Percentiles rank a stretch among this genome's conserved stretches.
phyloP scores from a whole-genome alignment of 2,888 invertebrate genomes.

The Smittia aterrima region DNA sequence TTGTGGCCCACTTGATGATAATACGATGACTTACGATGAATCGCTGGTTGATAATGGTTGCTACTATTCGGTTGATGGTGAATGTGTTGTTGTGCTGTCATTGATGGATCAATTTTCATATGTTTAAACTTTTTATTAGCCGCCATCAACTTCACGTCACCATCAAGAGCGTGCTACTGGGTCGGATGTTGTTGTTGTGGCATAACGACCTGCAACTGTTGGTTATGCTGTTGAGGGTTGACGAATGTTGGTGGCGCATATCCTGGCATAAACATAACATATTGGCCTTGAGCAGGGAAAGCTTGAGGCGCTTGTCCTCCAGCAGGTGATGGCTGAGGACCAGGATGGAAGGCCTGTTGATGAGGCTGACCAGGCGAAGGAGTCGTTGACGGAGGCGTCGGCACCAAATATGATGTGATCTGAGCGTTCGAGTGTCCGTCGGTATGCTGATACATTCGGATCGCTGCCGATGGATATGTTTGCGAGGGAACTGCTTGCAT shows the following conservation, averaged over 20 bases:
- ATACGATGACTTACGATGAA: background rate
- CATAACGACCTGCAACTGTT: conserved; percentile 53
- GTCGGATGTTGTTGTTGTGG: conserved; percentile 45
- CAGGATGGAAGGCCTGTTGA: conserved; percentile 59
- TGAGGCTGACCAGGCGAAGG: conserved; percentile 59
- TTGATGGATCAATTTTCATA: conserved; percentile 37
- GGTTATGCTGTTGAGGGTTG: conserved; percentile 50
- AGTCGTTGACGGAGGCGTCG: conserved; percentile 59
- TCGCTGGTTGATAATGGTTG: background rate
- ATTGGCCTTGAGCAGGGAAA: conserved; percentile 25
- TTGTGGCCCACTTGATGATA: background rate
- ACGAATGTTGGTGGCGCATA: conserved; percentile 48
- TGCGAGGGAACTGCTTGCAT: conserved; percentile 57
- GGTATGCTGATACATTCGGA: conserved; percentile 48
- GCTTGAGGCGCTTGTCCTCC: conserved; percentile 20
- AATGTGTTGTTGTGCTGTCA: background rate
- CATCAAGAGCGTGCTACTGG: conserved; percentile 37
- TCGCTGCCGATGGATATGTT: conserved; percentile 55
- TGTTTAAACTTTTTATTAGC: conserved; percentile 39
- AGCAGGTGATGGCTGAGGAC: conserved; percentile 55
- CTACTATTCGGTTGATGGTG: background rate
- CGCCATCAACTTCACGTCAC: conserved; percentile 18
- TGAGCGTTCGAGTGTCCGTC: conserved; percentile 17
- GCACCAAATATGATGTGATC: conserved; percentile 45
- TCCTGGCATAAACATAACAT: conserved; percentile 43